These are phyloP conservation scores for Lagopus leucura DNA, from an alignment of 2,113 vertebrate species.

Conservation along the genomic window DNA sequence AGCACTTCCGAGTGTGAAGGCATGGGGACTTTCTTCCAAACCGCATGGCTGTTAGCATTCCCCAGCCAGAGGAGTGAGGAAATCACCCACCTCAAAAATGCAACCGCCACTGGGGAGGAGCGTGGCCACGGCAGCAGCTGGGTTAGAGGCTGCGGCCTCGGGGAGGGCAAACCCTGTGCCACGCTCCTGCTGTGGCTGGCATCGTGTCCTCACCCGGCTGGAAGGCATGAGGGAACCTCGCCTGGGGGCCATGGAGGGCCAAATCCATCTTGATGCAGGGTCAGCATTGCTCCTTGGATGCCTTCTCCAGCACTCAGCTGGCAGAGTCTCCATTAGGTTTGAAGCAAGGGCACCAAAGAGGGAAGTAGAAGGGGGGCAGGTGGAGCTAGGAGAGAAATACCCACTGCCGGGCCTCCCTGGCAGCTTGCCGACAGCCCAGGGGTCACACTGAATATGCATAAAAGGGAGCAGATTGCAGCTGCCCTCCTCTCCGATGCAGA, in stretches of 20 bases:
- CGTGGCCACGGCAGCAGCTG: neutral
- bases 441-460: conserved; percentile 63
- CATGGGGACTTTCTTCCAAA: conserved; percentile 46
- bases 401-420: conserved; percentile 16
- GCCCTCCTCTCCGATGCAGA: conserved; percentile 25
- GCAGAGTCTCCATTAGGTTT: neutral
- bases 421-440: conserved; percentile 28
- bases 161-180: neutral
- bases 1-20: conserved; percentile 22
- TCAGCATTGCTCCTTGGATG: neutral
- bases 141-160: neutral
- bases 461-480: conserved; percentile 56
- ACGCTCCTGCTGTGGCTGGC: accelerated
- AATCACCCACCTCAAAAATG: conserved; percentile 68
- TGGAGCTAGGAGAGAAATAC: neutral
- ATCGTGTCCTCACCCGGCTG: neutral
- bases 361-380: neutral
- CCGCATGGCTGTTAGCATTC: conserved; percentile 45
- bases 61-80: conserved; percentile 39
- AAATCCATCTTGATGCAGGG: neutral
- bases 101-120: conserved; percentile 35
- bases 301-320: neutral
- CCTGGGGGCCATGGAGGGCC: neutral
- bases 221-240: neutral
- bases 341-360: neutral